Evolutionary conservation across 2,113 vertebrate species (phyloP).

Genomic region (Mus pahari): DNA sequence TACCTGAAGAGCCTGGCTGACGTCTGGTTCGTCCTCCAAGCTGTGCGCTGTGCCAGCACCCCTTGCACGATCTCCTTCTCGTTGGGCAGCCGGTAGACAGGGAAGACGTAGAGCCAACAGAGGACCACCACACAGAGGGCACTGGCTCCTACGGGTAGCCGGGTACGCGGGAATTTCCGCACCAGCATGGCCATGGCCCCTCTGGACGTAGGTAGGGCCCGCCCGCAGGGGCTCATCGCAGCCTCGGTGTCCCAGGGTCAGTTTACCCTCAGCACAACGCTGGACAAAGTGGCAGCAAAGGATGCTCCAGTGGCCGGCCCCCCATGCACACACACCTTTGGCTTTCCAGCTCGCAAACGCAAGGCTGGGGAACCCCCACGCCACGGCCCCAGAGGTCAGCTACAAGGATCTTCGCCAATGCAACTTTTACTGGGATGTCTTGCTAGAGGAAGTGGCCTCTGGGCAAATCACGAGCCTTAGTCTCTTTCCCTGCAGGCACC

Average conservation of each 20-base stretch:
- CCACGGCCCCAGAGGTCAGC: slow-evolving; percentile 60
- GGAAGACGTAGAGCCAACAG: slow-evolving; percentile 96
- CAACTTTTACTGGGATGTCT: slow-evolving; percentile 74
- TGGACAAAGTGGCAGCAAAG: neutral
- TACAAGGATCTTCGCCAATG: slow-evolving; percentile 41
- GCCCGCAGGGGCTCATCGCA: slow-evolving; percentile 75
- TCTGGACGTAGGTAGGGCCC: slow-evolving; percentile 74
- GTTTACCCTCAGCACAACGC: slow-evolving; percentile 39
- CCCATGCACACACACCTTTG: slow-evolving; percentile 62
- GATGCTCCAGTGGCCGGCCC: slow-evolving; percentile 12
- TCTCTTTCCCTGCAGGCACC: slow-evolving; percentile 55
- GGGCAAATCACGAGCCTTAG: slow-evolving; percentile 62
- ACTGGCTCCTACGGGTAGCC: slow-evolving; percentile 92
- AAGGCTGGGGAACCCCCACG: slow-evolving; percentile 31
- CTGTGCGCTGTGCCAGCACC: slow-evolving; percentile 91
- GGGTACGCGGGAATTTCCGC: slow-evolving; percentile 91
- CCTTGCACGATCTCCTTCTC: slow-evolving; percentile 95
- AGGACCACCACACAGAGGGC: slow-evolving; percentile 93
- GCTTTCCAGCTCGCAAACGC: neutral
- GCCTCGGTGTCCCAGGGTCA: neutral
- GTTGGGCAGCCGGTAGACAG: slow-evolving; percentile 91
- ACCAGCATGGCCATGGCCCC: slow-evolving; percentile 84
- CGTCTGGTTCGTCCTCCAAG: slow-evolving; percentile 93
- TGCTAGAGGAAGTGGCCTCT: slow-evolving; percentile 19
- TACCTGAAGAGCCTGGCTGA: slow-evolving; percentile 93